A percentile compares a stretch with the other conserved stretches of the same genome.
phyloP scores from a whole-genome alignment of 1,140 invertebrate genomes.

The Ladona fulva region DNA sequence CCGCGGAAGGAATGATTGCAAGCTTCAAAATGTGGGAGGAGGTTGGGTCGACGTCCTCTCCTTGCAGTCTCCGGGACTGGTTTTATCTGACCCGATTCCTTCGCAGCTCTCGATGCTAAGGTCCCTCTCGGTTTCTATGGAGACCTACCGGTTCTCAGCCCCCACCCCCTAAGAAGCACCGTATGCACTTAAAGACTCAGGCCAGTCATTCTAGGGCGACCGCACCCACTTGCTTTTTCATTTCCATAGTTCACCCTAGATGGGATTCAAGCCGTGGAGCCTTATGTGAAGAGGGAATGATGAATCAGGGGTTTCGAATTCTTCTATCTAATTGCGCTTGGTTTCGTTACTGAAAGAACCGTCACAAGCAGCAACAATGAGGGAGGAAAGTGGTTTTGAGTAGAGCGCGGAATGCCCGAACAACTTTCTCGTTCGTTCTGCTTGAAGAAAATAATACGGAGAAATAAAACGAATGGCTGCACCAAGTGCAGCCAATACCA shows the following conservation, averaged over 20 bases:
- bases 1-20: background rate
- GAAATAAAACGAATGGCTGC: too few relatives aligned
- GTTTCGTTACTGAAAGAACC: too few relatives aligned
- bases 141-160: background rate
- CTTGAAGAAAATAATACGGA: too few relatives aligned
- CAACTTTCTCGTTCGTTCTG: too few relatives aligned
- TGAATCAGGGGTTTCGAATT: too few relatives aligned
- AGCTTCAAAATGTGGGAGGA: background rate
- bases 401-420: too few relatives aligned
- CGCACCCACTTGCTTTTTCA: background rate
- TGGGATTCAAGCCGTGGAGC: background rate
- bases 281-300: too few relatives aligned
- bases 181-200: background rate
- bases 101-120: background rate
- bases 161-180: background rate
- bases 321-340: too few relatives aligned
- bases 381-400: too few relatives aligned
- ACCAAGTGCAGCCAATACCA: too few relatives aligned
- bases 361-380: too few relatives aligned
- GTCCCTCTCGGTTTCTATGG: background rate
- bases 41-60: background rate
- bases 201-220: background rate
- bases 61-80: background rate
- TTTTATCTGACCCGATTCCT: background rate
- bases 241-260: background rate